Evolutionary conservation across 1,140 invertebrate genomes (phyloP).

Genomic region (Hyposmocoma kahamanoa): DNA sequence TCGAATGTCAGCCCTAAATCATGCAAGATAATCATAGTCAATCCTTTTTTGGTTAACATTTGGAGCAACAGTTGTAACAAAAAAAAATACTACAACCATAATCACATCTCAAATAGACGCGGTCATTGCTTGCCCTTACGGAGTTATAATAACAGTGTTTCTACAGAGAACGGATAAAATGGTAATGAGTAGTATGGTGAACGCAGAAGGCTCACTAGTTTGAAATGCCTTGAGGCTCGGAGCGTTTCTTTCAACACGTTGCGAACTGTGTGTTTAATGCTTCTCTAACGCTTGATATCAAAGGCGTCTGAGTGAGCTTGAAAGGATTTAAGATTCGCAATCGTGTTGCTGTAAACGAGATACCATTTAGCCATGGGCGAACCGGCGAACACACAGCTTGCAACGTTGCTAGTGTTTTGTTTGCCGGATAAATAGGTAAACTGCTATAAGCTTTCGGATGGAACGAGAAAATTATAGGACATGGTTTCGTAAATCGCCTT

Average conservation of each 20-base stretch:
- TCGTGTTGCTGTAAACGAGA: slow-evolving; percentile 58
- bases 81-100: slow-evolving; percentile 28
- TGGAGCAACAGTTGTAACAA: slow-evolving; percentile 24
- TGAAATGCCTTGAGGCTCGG: slow-evolving; percentile 41
- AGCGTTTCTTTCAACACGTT: slow-evolving; percentile 65
- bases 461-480: slow-evolving; percentile 41
- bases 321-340: slow-evolving; percentile 57
- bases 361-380: slow-evolving; percentile 57
- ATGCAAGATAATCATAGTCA: slow-evolving; percentile 15
- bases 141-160: slow-evolving; percentile 57
- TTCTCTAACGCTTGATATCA: slow-evolving; percentile 43
- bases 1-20: slow-evolving; percentile 11
- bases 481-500: slow-evolving; percentile 4
- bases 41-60: slow-evolving; percentile 21
- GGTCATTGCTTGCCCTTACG: slow-evolving; percentile 53
- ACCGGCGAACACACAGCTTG: slow-evolving; percentile 36
- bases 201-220: slow-evolving; percentile 35
- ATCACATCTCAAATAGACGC: slow-evolving; percentile 33
- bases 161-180: slow-evolving; percentile 40
- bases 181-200: slow-evolving; percentile 46
- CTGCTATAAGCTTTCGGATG: slow-evolving; percentile 30
- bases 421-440: slow-evolving; percentile 20
- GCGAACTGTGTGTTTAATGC: slow-evolving; percentile 61
- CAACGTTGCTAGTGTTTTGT: slow-evolving; percentile 32
- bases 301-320: slow-evolving; percentile 36